Conservation (phyloP, 2,113 vertebrate genomes). For the Limnothrissa miodon region DNA sequence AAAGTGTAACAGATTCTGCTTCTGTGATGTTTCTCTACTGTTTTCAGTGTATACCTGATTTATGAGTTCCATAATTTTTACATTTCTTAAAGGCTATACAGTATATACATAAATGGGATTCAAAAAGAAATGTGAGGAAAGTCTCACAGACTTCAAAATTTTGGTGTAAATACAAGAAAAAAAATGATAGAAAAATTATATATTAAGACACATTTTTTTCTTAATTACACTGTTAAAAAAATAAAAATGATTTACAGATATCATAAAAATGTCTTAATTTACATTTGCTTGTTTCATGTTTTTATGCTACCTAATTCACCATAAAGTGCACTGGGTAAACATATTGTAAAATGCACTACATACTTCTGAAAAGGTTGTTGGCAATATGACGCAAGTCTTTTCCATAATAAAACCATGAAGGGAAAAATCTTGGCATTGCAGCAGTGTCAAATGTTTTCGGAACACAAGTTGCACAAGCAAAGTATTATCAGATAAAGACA, state of each 20-base stretch:
- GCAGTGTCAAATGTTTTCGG: background rate
- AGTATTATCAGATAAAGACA: background rate
- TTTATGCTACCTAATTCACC: background rate
- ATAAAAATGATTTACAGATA: background rate
- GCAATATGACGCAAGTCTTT: background rate
- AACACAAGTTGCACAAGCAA: background rate
- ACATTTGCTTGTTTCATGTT: background rate
- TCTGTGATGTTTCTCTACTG: background rate
- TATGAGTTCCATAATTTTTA: background rate
- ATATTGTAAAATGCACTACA: background rate
- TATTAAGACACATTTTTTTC: background rate
- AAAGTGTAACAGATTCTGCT: too few relatives aligned
- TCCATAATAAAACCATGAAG: background rate
- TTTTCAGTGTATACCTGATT: background rate
- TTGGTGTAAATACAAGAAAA: background rate
- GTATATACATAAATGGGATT: background rate
- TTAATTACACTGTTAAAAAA: background rate
- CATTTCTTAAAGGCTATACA: background rate
- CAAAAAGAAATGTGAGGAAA: background rate
- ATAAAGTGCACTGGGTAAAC: background rate
- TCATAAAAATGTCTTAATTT: background rate
- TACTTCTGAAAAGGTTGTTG: background rate
- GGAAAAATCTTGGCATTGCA: background rate
- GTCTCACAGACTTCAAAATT: background rate
- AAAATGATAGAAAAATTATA: constrained; percentile 4